Evolutionary conservation across 2,888 invertebrate genomes (phyloP).

Genomic region (Ochlodes sylvanus): DNA sequence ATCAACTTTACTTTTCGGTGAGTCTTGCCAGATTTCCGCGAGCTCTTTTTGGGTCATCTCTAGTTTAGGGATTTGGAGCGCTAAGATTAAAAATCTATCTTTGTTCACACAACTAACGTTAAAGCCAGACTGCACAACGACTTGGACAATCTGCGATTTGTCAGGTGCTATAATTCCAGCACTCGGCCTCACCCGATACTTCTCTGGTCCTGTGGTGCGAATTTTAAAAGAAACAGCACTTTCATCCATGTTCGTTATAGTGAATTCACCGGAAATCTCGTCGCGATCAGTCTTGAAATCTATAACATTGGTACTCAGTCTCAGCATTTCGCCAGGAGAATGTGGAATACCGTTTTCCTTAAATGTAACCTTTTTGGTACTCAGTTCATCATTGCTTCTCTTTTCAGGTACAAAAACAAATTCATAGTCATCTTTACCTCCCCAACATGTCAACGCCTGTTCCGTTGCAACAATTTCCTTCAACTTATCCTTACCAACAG

Average conservation of each 20-base stretch:
- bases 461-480: conserved; percentile 89
- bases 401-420: conserved; percentile 87
- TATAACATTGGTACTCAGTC: conserved; percentile 88
- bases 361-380: conserved; percentile 59
- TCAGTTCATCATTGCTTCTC: conserved; percentile 49
- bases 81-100: conserved; percentile 96
- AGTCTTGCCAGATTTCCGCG: conserved; percentile 90
- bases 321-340: conserved; percentile 84
- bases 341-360: conserved; percentile 65
- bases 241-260: conserved; percentile 88
- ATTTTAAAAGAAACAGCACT: conserved; percentile 87
- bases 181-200: conserved; percentile 96
- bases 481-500: conserved; percentile 89
- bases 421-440: conserved; percentile 88
- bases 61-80: conserved; percentile 87
- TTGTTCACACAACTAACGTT: conserved; percentile 87
- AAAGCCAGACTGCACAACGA: conserved; percentile 91
- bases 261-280: conserved; percentile 88
- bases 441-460: conserved; percentile 89
- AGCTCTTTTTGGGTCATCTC: conserved; percentile 86
- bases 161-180: conserved; percentile 90
- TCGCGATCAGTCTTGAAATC: conserved; percentile 88
- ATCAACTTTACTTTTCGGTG: conserved; percentile 86
- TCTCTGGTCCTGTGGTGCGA: conserved; percentile 97
- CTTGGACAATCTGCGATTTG: conserved; percentile 86